Evolutionary conservation across 2,888 invertebrate species (phyloP).

Genomic region (Slavum lentiscoides): DNA sequence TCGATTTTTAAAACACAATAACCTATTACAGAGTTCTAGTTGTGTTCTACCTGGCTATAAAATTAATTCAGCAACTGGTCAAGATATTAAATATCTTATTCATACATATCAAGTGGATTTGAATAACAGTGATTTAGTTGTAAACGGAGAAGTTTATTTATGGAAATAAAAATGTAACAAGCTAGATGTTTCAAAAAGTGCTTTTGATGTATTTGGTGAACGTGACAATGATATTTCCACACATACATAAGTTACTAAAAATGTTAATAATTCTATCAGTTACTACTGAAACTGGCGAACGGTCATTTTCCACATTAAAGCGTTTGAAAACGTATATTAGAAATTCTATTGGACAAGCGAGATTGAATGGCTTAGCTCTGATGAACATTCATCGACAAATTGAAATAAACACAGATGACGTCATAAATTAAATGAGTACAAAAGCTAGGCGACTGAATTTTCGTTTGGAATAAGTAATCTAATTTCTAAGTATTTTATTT

Average conservation of each 20-base stretch:
- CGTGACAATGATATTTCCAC: slow-evolving; percentile 13
- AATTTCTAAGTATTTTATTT: no score
- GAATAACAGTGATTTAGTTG: neutral
- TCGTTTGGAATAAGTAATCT: no score
- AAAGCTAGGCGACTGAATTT: no score
- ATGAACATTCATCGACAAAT: no score
- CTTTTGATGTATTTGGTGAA: slow-evolving; percentile 8
- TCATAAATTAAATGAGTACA: no score
- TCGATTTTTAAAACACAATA: slow-evolving; percentile 17
- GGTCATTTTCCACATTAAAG: no score
- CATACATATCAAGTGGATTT: slow-evolving; percentile 12
- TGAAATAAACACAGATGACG: no score
- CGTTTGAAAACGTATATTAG: slow-evolving; percentile 15
- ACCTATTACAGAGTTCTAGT: slow-evolving; percentile 8
- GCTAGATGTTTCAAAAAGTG: neutral
- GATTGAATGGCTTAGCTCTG: no score
- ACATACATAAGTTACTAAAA: slow-evolving; percentile 8
- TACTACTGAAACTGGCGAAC: neutral
- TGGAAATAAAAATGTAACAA: slow-evolving; percentile 14
- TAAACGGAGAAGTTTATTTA: slow-evolving; percentile 12
- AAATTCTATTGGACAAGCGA: slow-evolving; percentile 5
- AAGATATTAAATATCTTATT: slow-evolving; percentile 1
- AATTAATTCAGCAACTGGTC: slow-evolving; percentile 11
- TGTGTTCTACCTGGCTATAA: slow-evolving; percentile 23
- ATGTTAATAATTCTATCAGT: slow-evolving; percentile 8